phyloP scores from a whole-genome alignment of 2,113 vertebrate species.

The Laticauda laticaudata region DNA sequence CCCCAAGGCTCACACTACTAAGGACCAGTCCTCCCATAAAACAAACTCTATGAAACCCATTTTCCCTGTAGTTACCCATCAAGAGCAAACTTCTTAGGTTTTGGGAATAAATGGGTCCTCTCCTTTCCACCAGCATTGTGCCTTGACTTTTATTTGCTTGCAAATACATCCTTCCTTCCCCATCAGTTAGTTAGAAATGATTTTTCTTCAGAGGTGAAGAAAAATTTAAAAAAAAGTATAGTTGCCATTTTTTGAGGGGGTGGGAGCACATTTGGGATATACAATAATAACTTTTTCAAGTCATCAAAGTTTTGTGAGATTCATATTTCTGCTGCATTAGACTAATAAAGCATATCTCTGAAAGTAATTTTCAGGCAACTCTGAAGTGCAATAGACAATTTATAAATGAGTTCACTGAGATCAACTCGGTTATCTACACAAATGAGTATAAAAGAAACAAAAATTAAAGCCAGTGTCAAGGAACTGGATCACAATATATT shows the following conservation, averaged over 20 bases:
- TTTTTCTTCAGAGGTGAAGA: neutral
- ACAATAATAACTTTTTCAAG: neutral
- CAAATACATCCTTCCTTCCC: neutral
- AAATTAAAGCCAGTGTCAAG: neutral
- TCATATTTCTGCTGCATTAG: neutral
- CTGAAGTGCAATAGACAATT: neutral
- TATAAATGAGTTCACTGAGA: neutral
- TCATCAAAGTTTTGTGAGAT: neutral
- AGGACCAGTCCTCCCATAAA: too few species aligned
- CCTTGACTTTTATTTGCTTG: neutral
- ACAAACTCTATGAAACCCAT: neutral
- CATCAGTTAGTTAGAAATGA: neutral
- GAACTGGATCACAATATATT: neutral
- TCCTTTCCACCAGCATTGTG: neutral
- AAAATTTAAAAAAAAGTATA: neutral
- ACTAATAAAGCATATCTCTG: neutral
- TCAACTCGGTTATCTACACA: neutral
- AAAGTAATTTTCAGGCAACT: neutral
- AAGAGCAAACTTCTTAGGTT: neutral
- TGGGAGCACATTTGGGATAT: neutral
- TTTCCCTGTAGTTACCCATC: neutral
- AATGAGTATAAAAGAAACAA: neutral
- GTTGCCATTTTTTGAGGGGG: neutral
- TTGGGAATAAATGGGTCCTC: neutral
- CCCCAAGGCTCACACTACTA: neutral